Conservation (phyloP, 2,888 invertebrate genomes). For the Eulithis testata region DNA sequence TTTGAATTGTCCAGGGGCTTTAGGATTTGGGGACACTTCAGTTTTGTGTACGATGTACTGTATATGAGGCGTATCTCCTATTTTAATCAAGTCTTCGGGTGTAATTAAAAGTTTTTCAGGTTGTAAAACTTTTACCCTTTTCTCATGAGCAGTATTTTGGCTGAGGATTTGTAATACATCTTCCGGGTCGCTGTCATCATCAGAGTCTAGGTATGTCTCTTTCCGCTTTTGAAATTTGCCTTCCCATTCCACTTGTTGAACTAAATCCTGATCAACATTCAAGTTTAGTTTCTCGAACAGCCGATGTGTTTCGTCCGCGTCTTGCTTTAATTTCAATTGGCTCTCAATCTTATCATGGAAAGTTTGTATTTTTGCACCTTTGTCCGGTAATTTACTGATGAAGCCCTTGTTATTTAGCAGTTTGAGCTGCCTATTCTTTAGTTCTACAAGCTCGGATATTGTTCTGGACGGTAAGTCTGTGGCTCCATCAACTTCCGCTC, state of each 20-base stretch:
- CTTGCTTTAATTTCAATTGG: slow-evolving; percentile 77
- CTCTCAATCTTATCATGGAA: slow-evolving; percentile 75
- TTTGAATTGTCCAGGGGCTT: slow-evolving; percentile 74
- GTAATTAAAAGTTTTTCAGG: slow-evolving; percentile 79
- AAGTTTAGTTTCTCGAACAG: slow-evolving; percentile 81
- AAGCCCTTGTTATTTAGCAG: slow-evolving; percentile 81
- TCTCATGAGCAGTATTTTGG: slow-evolving; percentile 79
- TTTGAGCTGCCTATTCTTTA: slow-evolving; percentile 83
- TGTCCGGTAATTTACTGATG: slow-evolving; percentile 82
- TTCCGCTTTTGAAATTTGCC: slow-evolving; percentile 67
- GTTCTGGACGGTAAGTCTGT: slow-evolving; percentile 76
- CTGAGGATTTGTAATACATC: slow-evolving; percentile 85
- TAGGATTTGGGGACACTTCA: slow-evolving; percentile 60
- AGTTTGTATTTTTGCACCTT: slow-evolving; percentile 82
- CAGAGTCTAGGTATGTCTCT: slow-evolving; percentile 76
- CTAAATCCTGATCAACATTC: slow-evolving; percentile 63
- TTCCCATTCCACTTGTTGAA: slow-evolving; percentile 86
- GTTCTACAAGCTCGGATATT: slow-evolving; percentile 77
- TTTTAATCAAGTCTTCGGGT: slow-evolving; percentile 77
- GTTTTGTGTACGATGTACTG: slow-evolving; percentile 83
- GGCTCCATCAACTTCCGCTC: slow-evolving; percentile 82
- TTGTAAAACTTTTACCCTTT: slow-evolving; percentile 72
- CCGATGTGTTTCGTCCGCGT: slow-evolving; percentile 78
- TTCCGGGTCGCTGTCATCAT: slow-evolving; percentile 85
- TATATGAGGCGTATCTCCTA: slow-evolving; percentile 77